phyloP scores from a whole-genome alignment of 2,888 invertebrate genomes.

The Polietes domitor region DNA sequence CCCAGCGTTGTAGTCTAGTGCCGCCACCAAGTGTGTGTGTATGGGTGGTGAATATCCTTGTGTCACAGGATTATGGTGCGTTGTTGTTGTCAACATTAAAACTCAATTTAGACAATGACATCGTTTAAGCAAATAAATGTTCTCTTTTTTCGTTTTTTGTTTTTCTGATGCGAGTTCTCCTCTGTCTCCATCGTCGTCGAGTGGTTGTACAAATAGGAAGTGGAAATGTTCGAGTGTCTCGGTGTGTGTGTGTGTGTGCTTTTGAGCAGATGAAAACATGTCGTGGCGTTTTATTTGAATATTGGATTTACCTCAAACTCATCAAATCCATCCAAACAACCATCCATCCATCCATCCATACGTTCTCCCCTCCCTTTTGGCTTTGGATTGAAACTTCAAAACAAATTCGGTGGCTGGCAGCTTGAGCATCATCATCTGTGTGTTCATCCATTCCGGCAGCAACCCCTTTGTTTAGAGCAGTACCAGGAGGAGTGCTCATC shows the following conservation, averaged over 20 bases:
- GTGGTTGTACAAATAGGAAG: background rate
- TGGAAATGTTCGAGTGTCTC: background rate
- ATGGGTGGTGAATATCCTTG: background rate
- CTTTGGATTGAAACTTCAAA: background rate
- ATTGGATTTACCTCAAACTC: constrained; percentile 62
- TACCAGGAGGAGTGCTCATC: constrained; percentile 39
- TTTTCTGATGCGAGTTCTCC: background rate
- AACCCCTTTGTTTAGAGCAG: constrained; percentile 27
- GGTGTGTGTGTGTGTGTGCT: background rate
- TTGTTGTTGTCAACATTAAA: constrained; percentile 76
- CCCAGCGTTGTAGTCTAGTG: constrained; percentile 1
- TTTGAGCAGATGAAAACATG: constrained; percentile 43
- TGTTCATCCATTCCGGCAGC: background rate
- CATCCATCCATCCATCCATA: background rate
- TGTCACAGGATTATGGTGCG: constrained; percentile 14
- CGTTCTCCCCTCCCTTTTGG: background rate
- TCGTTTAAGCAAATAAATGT: constrained; percentile 79
- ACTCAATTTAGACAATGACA: constrained; percentile 80
- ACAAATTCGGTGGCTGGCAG: background rate
- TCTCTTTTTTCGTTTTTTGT: constrained; percentile 71
- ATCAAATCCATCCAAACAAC: constrained; percentile 5
- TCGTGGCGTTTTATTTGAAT: constrained; percentile 66
- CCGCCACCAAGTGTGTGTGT: background rate
- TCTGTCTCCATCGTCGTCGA: no score
- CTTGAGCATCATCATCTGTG: background rate